A percentile compares a stretch with the other conserved stretches of the same genome.
phyloP scores from a whole-genome alignment of 1,140 invertebrate species.

The Philotrypesis tridentata region DNA sequence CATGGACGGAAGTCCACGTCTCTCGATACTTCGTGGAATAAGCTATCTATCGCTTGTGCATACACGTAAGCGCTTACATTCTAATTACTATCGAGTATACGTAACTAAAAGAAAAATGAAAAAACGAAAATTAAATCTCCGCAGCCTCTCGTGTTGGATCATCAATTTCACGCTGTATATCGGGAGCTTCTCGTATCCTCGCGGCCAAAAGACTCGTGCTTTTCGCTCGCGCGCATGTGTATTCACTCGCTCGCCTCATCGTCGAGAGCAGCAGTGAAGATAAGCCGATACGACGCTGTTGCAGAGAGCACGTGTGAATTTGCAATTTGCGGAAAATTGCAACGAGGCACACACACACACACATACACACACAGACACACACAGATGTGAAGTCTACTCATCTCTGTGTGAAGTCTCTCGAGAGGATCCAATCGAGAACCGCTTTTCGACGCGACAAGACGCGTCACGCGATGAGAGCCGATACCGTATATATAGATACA shows the following conservation, averaged over 20 bases:
- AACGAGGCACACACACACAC: background rate
- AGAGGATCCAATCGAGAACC: background rate
- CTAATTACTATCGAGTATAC: background rate
- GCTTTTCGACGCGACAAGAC: background rate
- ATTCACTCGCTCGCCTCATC: background rate
- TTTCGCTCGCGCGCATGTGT: background rate
- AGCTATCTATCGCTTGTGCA: too few species aligned
- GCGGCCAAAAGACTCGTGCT: background rate
- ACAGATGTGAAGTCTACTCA: too few species aligned
- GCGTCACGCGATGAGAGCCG: background rate
- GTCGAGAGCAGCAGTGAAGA: background rate
- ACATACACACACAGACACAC: too few species aligned
- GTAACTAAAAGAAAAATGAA: background rate
- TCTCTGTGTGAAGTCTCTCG: too few species aligned
- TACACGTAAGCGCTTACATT: background rate
- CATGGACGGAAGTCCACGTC: too few species aligned
- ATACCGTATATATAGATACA: background rate
- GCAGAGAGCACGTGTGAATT: background rate
- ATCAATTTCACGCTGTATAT: background rate
- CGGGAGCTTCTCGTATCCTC: background rate
- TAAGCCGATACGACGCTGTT: background rate
- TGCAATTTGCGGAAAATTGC: constrained; percentile 22
- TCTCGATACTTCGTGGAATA: background rate
- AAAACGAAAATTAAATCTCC: background rate
- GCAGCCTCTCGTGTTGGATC: background rate